A percentile compares a stretch with the other conserved stretches of the same genome.
Conservation (phyloP, 2,797 vertebrate species). For the Parauchenoglanis punctatus region DNA sequence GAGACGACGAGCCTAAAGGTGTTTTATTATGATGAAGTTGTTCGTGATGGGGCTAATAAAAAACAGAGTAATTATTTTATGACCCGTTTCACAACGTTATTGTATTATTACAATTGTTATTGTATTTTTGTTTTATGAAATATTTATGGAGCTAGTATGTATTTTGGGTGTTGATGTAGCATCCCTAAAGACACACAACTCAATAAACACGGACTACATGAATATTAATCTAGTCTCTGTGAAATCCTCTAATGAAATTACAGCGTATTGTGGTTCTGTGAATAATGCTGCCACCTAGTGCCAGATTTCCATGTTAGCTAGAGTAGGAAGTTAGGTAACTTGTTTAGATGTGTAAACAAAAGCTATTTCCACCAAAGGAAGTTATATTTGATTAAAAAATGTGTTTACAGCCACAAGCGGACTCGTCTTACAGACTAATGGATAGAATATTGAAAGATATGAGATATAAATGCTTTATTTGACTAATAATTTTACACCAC, state of each 20-base stretch:
- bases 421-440: neutral
- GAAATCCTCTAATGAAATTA: neutral
- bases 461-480: neutral
- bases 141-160: neutral
- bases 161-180: neutral
- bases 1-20: neutral
- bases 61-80: neutral
- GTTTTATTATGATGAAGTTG: neutral
- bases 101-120: neutral
- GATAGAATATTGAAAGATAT: neutral
- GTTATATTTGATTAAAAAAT: neutral
- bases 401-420: neutral
- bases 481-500: neutral
- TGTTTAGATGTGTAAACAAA: neutral
- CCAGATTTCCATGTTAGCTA: neutral
- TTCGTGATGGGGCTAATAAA: neutral
- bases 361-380: too few species aligned
- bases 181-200: neutral
- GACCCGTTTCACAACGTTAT: neutral
- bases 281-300: constrained; percentile 17
- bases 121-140: neutral
- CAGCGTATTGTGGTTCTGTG: neutral
- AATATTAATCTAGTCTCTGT: neutral
- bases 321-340: neutral
- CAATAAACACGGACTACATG: neutral